Conservation (phyloP, 1,140 invertebrate genomes). For the Dendrolimus punctatus region DNA sequence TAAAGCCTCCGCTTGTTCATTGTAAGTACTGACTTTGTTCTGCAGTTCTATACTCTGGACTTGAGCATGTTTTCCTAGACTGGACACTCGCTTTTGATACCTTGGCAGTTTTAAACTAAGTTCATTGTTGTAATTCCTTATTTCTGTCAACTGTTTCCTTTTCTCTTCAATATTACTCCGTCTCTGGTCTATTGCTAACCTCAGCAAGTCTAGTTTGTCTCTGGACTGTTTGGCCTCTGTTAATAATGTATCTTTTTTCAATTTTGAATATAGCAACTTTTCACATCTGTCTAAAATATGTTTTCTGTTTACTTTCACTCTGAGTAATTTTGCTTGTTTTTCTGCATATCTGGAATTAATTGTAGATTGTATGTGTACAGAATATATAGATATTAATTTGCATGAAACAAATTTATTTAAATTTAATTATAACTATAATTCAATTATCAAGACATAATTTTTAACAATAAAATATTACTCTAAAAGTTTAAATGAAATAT, state of each 20-base stretch:
- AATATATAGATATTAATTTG: no score
- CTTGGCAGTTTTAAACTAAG: conserved; percentile 72
- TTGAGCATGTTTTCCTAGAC: conserved; percentile 73
- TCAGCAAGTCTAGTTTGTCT: conserved; percentile 76
- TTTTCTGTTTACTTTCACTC: conserved; percentile 72
- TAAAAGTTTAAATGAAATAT: no score
- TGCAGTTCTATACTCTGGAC: conserved; percentile 69
- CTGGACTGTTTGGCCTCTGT: conserved; percentile 76
- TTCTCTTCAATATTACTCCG: conserved; percentile 73
- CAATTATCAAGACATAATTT: no score
- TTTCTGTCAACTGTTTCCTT: conserved; percentile 65
- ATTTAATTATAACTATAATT: no score
- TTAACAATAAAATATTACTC: no score
- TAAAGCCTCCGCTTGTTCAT: conserved; percentile 72
- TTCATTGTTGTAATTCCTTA: conserved; percentile 74
- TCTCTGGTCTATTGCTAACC: conserved; percentile 76
- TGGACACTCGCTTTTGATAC: conserved; percentile 77
- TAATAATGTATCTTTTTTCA: conserved; percentile 73
- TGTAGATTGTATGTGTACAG: no score
- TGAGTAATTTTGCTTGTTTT: conserved; percentile 75
- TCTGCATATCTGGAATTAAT: conserved; percentile 73
- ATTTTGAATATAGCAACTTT: conserved; percentile 71
- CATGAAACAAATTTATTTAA: no score
- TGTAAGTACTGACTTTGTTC: conserved; percentile 66
- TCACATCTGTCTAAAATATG: conserved; percentile 74